phyloP scores from a whole-genome alignment of 2,888 invertebrate species.

The Ophion obscuratus region DNA sequence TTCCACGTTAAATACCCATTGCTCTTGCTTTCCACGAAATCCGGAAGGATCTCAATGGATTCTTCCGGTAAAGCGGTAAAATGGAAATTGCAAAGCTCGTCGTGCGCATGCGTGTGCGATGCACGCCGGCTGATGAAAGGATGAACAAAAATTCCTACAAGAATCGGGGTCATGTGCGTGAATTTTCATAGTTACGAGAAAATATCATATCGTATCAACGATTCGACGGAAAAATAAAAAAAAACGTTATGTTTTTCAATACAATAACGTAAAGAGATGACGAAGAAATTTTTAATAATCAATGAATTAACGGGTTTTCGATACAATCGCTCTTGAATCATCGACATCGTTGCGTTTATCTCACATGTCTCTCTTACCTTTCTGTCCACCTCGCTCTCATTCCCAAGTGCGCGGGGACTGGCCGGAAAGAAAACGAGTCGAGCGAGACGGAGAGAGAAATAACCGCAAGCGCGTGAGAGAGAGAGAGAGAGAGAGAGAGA shows the following conservation, averaged over 20 bases:
- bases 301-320: constrained; percentile 40
- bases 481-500: constrained; percentile 43
- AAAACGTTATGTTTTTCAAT: neutral
- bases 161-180: too few relatives aligned
- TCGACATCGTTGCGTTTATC: constrained; percentile 48
- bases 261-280: neutral
- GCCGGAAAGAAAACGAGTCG: constrained; percentile 60
- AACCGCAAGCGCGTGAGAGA: constrained; percentile 2
- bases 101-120: too few relatives aligned
- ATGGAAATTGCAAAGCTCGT: too few relatives aligned
- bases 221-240: neutral
- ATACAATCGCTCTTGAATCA: constrained; percentile 12
- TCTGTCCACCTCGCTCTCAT: constrained; percentile 56
- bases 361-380: constrained; percentile 9
- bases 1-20: neutral
- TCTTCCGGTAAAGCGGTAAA: too few relatives aligned
- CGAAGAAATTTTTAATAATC: constrained; percentile 9
- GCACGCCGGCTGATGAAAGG: too few relatives aligned
- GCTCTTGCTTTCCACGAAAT: neutral
- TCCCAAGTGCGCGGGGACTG: constrained; percentile 55
- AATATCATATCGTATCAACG: neutral
- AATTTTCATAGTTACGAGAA: too few relatives aligned
- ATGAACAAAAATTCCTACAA: too few relatives aligned
- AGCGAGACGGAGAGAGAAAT: constrained; percentile 37
- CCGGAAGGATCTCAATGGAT: neutral